Evolutionary conservation across 2,113 vertebrate genomes (phyloP).

Genomic region (Rhadina sibilatrix): DNA sequence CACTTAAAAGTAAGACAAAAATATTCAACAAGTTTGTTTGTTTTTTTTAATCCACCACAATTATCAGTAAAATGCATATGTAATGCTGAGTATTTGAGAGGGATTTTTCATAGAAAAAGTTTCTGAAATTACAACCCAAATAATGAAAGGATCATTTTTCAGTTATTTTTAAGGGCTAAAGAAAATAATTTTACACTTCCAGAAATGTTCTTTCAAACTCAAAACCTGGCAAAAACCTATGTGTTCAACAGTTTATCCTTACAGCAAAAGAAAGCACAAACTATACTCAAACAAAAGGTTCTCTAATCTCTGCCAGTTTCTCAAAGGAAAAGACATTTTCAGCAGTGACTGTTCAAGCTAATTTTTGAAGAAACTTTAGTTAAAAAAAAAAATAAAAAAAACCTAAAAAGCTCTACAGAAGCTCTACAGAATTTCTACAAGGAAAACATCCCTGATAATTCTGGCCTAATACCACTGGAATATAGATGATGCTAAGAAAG

Average conservation of each 20-base stretch:
- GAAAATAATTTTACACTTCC: not conserved
- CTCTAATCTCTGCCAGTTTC: conserved; percentile 12
- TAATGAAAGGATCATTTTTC: not conserved
- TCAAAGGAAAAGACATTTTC: not conserved
- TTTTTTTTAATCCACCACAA: not conserved
- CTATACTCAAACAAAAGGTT: not conserved
- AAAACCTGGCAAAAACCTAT: not conserved
- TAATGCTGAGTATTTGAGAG: not conserved
- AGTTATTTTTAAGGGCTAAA: not conserved
- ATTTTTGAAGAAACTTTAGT: not conserved
- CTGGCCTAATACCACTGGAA: not conserved
- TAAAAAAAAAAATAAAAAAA: not conserved
- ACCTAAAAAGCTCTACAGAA: not conserved
- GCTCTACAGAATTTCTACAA: not conserved
- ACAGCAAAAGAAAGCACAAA: not conserved
- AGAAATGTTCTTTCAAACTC: not conserved
- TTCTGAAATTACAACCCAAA: not conserved
- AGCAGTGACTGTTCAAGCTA: not conserved
- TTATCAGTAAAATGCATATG: not conserved
- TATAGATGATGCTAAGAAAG: not conserved
- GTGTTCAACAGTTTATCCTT: not conserved
- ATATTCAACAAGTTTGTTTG: not conserved
- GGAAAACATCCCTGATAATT: not conserved
- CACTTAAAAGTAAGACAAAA: not conserved
- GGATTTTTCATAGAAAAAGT: not conserved